Percentiles rank a stretch among this genome's conserved stretches.
Evolutionary conservation across 2,888 invertebrate genomes (phyloP).

Genomic region (Artemia sinica): DNA sequence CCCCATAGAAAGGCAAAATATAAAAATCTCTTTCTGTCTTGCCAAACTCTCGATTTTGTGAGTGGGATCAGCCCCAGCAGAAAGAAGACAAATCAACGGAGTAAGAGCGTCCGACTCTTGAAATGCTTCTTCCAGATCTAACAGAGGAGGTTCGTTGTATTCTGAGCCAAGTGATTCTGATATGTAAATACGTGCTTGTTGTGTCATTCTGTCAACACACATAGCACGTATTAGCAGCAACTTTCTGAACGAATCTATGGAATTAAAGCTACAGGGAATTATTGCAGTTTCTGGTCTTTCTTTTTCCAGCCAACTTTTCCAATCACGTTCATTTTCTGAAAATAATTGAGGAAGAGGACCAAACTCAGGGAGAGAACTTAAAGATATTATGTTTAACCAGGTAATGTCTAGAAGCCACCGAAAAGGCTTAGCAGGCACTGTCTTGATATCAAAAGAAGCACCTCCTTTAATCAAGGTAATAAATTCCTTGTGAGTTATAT

Average conservation of each 20-base stretch:
- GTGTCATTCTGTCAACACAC: conserved; percentile 85
- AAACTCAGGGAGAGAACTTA: conserved; percentile 65
- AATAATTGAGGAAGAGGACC: conserved; percentile 57
- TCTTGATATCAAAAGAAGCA: conserved; percentile 78
- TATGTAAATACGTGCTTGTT: conserved; percentile 78
- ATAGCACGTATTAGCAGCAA: conserved; percentile 69
- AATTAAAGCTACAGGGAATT: conserved; percentile 73
- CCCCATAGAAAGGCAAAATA: conserved; percentile 81
- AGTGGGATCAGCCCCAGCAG: conserved; percentile 92
- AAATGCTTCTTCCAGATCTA: conserved; percentile 80
- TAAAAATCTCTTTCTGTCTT: conserved; percentile 66
- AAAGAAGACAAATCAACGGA: conserved; percentile 77
- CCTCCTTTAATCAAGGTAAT: conserved; percentile 91
- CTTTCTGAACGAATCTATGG: conserved; percentile 72
- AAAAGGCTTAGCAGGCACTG: conserved; percentile 78
- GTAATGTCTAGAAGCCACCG: conserved; percentile 88
- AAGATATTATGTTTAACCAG: conserved; percentile 86
- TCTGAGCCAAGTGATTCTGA: conserved; percentile 67
- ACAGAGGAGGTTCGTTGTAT: conserved; percentile 75
- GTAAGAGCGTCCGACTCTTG: conserved; percentile 69
- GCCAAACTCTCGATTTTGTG: conserved; percentile 72
- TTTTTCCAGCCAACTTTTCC: conserved; percentile 78
- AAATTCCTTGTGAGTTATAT: conserved; percentile 75
- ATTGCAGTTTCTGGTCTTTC: conserved; percentile 80
- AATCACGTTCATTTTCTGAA: conserved; percentile 62